Conservation (phyloP, 2,797 vertebrate genomes). For the Lacerta bilineata region DNA sequence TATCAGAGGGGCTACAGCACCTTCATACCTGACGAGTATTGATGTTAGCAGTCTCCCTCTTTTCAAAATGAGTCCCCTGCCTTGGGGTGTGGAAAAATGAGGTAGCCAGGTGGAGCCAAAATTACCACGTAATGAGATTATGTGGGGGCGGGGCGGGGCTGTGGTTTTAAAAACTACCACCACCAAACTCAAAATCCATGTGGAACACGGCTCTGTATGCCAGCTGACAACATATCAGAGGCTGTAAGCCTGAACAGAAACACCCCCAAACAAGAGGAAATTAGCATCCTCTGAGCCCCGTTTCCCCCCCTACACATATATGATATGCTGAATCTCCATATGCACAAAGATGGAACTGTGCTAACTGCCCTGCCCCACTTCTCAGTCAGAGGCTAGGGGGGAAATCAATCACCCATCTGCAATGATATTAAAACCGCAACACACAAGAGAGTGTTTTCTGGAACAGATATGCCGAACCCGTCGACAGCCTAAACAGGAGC, state of each 20-base stretch:
- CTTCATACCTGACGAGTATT: not conserved
- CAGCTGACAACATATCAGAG: not conserved
- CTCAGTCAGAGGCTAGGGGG: not conserved
- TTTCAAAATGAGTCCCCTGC: constrained; percentile 19
- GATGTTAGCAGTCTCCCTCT: not conserved
- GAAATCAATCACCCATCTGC: not conserved
- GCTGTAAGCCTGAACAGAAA: not conserved
- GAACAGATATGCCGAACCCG: not conserved
- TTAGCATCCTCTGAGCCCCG: too few relatives aligned
- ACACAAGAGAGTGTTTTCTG: not conserved
- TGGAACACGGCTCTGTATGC: not conserved
- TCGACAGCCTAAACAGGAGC: not conserved
- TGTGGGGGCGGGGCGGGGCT: not conserved
- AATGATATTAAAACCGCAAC: not conserved
- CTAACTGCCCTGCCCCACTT: not conserved
- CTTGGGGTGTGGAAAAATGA: not conserved
- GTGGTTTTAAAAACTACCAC: not conserved
- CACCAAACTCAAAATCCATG: not conserved
- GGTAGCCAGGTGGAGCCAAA: not conserved
- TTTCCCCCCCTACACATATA: not conserved
- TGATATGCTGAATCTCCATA: not conserved
- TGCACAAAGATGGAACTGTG: not conserved
- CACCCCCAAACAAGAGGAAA: not conserved
- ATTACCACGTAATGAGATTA: not conserved
- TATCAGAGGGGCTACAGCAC: not conserved